Base-by-base conservation (phyloP, 2,888 invertebrate genomes). In the Ormyrus thymus region DNA sequence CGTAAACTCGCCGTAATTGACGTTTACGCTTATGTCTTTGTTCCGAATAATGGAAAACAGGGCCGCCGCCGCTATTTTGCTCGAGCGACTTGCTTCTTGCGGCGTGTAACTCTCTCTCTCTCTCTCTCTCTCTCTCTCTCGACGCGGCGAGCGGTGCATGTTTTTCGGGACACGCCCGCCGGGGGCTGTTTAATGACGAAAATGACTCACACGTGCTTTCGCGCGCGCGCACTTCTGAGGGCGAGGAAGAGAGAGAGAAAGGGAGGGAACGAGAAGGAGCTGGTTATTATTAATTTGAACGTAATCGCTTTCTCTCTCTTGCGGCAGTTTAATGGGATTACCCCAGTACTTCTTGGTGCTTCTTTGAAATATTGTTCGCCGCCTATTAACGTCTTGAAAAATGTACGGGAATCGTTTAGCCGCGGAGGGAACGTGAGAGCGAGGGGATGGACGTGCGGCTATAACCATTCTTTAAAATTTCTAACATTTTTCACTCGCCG, bases 161-260 rank as follows among this genome's bases (percentile, higher is more conserved):
- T 61, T 66, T 76, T 56, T 62, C 56, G 50, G 48, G 58, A 51
- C 76, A 71, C 65, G 70, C 64, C 66, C 5, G 45, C 53, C 68
- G 51, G 51, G 62, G 62, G 59, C 65, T 46, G 69, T 59, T 70
- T 75, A 75, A 79, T 65, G 78, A 79, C 78, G 74, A 79, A 75
- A 74, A 73, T 70, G 78, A 79, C 74, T 79, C 78, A 79, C 74
- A 79, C 64, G 62, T 66, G 73, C 74, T 69, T 62, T 50, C 56
- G 66, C 51, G 50, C 71, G 29, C 56, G 13, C 56, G 56, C 48
- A 55, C 55, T 62, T 46, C 53, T 51, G 64, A 78, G 50, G 68
- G 66, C 58, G 45, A 77, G 68, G 82, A 79, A 83, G 80, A 82
- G 77, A 74, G 83, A 68, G 80, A 83, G 80, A 82, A 75, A 74